phyloP scores from a whole-genome alignment of 2,888 invertebrate genomes.

The Brachylomia viminalis region DNA sequence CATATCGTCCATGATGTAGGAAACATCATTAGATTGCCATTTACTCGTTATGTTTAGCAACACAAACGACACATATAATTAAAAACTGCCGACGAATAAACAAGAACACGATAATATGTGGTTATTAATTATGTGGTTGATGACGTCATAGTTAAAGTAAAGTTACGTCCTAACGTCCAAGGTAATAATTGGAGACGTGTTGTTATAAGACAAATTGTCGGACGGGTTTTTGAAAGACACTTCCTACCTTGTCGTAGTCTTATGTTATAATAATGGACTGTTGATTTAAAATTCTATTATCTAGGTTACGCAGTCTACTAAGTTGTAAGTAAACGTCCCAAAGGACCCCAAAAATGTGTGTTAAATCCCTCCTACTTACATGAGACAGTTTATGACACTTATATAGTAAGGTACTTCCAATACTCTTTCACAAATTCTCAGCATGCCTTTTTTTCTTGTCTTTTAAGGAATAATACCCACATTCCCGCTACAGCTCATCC shows the following conservation, averaged over 20 bases:
- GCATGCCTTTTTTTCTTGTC: not conserved
- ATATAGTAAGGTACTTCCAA: not conserved
- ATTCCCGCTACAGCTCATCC: slow-evolving; percentile 67
- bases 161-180: slow-evolving; percentile 8
- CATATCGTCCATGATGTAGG: slow-evolving; percentile 23
- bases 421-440: not conserved
- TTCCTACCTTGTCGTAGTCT: not conserved
- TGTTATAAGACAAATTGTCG: too few relatives aligned
- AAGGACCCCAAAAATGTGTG: not conserved
- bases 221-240: not conserved
- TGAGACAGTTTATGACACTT: not conserved
- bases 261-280: not conserved
- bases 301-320: not conserved
- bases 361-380: not conserved
- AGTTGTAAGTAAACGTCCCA: too few relatives aligned
- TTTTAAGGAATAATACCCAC: not conserved
- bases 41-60: slow-evolving; percentile 14
- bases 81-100: slow-evolving; percentile 18
- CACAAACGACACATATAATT: slow-evolving; percentile 39
- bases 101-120: slow-evolving; percentile 27
- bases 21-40: slow-evolving; percentile 32
- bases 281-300: not conserved
- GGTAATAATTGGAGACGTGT: slow-evolving; percentile 6
- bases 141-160: slow-evolving; percentile 25
- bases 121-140: slow-evolving; percentile 48